Evolutionary conservation across 2,888 invertebrate genomes (phyloP).

Genomic region (Dysmachus trigonus): DNA sequence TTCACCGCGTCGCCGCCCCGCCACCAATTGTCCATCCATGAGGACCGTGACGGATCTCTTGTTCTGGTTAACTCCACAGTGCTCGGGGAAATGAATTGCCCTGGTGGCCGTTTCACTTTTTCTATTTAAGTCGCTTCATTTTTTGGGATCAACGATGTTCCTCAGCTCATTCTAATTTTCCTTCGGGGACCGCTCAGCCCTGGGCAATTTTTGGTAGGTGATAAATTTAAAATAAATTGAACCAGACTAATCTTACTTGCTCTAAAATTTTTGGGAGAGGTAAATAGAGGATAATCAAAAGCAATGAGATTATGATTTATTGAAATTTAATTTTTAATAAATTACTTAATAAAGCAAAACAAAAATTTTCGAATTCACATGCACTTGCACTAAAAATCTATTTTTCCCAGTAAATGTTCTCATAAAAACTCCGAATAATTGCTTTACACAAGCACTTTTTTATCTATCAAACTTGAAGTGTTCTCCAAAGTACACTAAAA

Average conservation of each 20-base stretch:
- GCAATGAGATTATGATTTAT: not conserved
- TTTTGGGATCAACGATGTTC: not conserved
- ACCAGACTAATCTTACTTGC: not conserved
- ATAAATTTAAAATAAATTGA: slow-evolving; percentile 30
- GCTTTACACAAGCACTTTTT: too few species aligned
- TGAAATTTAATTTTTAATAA: not conserved
- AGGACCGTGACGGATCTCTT: slow-evolving; percentile 41
- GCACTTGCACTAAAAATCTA: too few species aligned
- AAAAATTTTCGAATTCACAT: too few species aligned
- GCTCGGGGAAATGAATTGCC: slow-evolving; percentile 15
- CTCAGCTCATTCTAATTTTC: not conserved
- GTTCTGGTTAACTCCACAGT: slow-evolving; percentile 23
- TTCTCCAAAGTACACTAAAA: too few species aligned
- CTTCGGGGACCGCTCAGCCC: not conserved
- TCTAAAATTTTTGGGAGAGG: too few species aligned
- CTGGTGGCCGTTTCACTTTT: not conserved
- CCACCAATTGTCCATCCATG: slow-evolving; percentile 20
- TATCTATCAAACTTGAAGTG: too few species aligned
- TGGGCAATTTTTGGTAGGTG: not conserved
- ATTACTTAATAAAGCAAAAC: not conserved
- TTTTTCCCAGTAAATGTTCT: too few species aligned
- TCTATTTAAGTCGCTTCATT: not conserved
- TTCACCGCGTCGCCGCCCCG: not conserved
- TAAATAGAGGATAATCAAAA: not conserved
- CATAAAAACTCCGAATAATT: too few species aligned